Conservation (phyloP, 1,140 invertebrate genomes). For the Idris sp. region DNA sequence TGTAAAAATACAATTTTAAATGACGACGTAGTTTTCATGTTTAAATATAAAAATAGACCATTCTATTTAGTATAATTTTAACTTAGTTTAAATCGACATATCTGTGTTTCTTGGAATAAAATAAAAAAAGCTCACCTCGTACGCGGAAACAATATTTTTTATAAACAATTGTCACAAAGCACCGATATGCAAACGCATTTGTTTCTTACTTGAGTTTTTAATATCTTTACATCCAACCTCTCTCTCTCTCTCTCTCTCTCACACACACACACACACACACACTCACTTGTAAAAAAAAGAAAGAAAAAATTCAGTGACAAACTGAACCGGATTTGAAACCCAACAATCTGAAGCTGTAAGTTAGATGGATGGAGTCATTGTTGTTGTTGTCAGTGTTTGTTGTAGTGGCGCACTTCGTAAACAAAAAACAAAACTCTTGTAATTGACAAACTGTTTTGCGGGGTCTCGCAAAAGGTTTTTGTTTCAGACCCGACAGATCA, state of each 20-base stretch:
- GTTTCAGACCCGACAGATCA: constrained; percentile 42
- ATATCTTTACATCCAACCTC: neutral
- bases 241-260: neutral
- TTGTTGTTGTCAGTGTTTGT: constrained; percentile 28
- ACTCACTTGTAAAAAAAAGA: neutral
- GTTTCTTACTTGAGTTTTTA: constrained; percentile 11
- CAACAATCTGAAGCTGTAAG: constrained; percentile 31
- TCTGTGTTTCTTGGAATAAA: constrained; percentile 1
- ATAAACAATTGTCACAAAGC: constrained; percentile 31
- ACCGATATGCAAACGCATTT: constrained; percentile 29
- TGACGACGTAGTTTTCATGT: too few relatives aligned
- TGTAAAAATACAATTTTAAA: too few relatives aligned
- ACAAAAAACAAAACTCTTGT: too few relatives aligned
- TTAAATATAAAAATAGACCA: too few relatives aligned
- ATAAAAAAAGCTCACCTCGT: constrained; percentile 9
- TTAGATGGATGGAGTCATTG: constrained; percentile 37
- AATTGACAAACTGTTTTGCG: constrained; percentile 25
- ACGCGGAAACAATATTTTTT: constrained; percentile 29
- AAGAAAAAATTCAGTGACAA: constrained; percentile 14
- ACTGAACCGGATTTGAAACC: constrained; percentile 1
- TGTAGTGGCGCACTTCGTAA: constrained; percentile 28
- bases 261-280: constrained; percentile 4
- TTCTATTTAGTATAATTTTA: constrained; percentile 1
- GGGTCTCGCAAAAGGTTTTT: constrained; percentile 39
- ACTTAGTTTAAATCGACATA: neutral